Base-by-base conservation (phyloP, 2,888 invertebrate species). In the Drosophila peninsularis region DNA sequence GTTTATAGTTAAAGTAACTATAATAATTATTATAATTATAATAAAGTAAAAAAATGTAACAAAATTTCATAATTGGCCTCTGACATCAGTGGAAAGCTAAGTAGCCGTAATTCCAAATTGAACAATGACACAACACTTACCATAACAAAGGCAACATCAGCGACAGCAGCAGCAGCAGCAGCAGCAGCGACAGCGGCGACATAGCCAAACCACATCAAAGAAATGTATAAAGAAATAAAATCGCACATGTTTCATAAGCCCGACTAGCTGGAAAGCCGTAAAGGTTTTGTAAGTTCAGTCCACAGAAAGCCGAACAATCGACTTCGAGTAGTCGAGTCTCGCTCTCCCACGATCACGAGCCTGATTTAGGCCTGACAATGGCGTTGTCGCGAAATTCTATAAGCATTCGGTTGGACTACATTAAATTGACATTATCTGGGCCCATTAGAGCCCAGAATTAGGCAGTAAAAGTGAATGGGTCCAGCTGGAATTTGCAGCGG, bases 211-310 rank as follows among this genome's bases (percentile, higher is more conserved):
- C 65, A 76, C 68, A 78, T 69, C 57, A 71, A 67, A 77, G 55
- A 78, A 78, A 74, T 64, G 45, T 19, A 52, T 64, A 63, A 69
- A 64, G 53, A 54, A 60, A 67, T 56, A 64, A 78, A 68, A 63
- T 57, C 24, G 58, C 65, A 66, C 54, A 62, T 68, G 62, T 80
- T 82, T 75, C 63, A 77, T 77, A 80, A 75, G 1, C 30, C 9
- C 66, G 32, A n/a, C 37, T 14, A 53, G 27, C 44, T 66, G 70
- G 50, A 70, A 62, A 67, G 67, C 61, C 63, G 42, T 56, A 64
- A 61, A 58, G 52, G 64, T 81, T 81, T 81, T 71, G 65, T 71
- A 55, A 74, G 71, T 57, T 42, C n/a, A n/a, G n/a, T n/a, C n/a
- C n/a, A n/a, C n/a, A n/a, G n/a, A n/a, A 63, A 73, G 52, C 64